Evolutionary conservation across 1,140 invertebrate species (phyloP), one percentile per base, ranked within the genome.

Genomic region (Agrilus planipennis): DNA sequence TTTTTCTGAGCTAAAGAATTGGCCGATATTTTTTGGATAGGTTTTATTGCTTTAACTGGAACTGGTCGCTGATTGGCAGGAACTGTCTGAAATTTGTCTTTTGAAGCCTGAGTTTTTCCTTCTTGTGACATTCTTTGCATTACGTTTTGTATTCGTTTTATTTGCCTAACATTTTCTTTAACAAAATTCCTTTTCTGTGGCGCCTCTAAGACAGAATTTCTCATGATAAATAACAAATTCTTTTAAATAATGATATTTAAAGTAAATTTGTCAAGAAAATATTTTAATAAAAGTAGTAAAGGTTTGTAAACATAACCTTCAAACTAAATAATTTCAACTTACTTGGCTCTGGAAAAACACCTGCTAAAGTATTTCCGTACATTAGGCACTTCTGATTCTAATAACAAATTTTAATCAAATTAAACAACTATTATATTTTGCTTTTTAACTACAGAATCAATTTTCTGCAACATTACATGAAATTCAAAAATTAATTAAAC

Each of bases 271-370:
- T 39, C 7, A 12, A 7, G 12, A 7, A 27, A 12, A 9, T 27
- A 27, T 12, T 27, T 7, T 27, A 12, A 27, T 7, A 12, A 2
- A 11, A 17, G n/a, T n/a, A n/a, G n/a, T n/a, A n/a, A n/a, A n/a
- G n/a, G n/a, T n/a, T n/a, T n/a, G n/a, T n/a, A n/a, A n/a, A n/a
- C n/a, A n/a, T n/a, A n/a, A n/a, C n/a, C n/a, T n/a, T n/a, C n/a
- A n/a, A n/a, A n/a, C n/a, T 28, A 41, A 20, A n/a, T 39, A 11
- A 16, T n/a, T 23, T 15, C 35, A 37, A 70, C 68, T 68, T 61
- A 72, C 70, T 70, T 43, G 67, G 64, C 49, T 70, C 68, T 39
- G 70, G 70, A 55, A 72, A 72, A 58, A 72, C 61, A 36, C 70
- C 70, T 49, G 67, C 64, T 45, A 72, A 62, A 49, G 68, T 71